phyloP scores from a whole-genome alignment of 2,797 vertebrate species.

The Ceryle rudis region DNA sequence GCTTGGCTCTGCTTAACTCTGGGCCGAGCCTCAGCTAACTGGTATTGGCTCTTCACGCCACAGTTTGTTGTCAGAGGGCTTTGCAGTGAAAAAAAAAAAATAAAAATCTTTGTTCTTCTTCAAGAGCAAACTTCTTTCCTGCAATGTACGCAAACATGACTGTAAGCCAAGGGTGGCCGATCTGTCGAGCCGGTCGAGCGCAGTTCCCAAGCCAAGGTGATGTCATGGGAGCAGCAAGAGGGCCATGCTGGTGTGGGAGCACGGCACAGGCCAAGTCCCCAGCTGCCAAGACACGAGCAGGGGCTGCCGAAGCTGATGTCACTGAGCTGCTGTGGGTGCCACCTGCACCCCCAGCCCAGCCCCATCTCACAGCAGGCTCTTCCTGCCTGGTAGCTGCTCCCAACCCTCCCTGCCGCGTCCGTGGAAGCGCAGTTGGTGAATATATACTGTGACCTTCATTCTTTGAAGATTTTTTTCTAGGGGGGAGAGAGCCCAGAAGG shows the following conservation, averaged over 20 bases:
- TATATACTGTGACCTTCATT: neutral
- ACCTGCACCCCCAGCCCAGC: neutral
- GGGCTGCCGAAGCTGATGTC: neutral
- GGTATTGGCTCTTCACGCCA: neutral
- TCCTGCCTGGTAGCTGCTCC: neutral
- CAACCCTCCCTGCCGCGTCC: fast-evolving
- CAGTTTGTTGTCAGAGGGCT: neutral
- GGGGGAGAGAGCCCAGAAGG: neutral
- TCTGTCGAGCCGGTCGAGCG: neutral
- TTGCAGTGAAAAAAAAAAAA: neutral
- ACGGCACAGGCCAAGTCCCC: neutral
- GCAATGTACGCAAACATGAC: neutral
- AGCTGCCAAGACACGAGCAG: neutral
- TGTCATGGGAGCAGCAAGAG: neutral
- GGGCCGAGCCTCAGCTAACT: neutral
- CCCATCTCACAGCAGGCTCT: neutral
- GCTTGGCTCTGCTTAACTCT: neutral
- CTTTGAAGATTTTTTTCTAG: neutral
- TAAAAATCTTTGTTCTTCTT: neutral
- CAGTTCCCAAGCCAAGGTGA: neutral
- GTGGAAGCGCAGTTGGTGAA: neutral
- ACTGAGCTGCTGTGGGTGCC: neutral
- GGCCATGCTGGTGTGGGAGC: neutral
- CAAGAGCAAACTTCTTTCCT: neutral
- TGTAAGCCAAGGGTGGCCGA: neutral